phyloP scores from a whole-genome alignment of 2,113 vertebrate species.

The Calyptommatus sinebrachiatus region DNA sequence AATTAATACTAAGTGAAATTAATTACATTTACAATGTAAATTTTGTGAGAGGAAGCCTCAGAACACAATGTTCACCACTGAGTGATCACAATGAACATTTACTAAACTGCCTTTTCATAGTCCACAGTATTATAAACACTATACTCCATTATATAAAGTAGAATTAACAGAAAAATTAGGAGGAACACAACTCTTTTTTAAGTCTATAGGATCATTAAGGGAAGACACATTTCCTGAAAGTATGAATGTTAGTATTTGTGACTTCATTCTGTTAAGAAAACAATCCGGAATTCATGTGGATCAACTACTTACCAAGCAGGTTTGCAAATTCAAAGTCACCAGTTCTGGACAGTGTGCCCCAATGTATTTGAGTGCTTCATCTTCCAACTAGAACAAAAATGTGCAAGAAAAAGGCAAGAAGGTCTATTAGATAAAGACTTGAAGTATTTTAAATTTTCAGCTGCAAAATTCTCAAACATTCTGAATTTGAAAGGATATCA shows the following conservation, averaged over 20 bases:
- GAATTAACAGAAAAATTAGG: background rate
- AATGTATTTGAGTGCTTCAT: constrained; percentile 95
- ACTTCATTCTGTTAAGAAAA: background rate
- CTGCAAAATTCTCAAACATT: background rate
- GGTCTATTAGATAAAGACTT: constrained; percentile 18
- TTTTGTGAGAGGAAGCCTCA: too few species aligned
- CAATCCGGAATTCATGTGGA: background rate
- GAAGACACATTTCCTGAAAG: background rate
- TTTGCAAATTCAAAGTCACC: constrained; percentile 95
- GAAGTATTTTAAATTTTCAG: background rate
- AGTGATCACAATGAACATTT: background rate
- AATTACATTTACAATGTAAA: too few species aligned
- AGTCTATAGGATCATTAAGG: background rate
- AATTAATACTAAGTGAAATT: too few species aligned
- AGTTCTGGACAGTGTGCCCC: constrained; percentile 92
- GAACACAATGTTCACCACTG: too few species aligned
- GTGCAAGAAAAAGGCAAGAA: background rate
- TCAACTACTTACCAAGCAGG: constrained; percentile 87
- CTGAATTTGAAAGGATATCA: background rate
- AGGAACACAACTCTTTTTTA: background rate
- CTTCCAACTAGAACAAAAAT: constrained; percentile 81
- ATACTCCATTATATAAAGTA: background rate
- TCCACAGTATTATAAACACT: background rate
- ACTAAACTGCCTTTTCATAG: background rate
- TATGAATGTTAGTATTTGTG: background rate